These are phyloP conservation scores for Australoheros scitulus DNA, from an alignment of 2,113 vertebrate genomes.

Conservation along the genomic window DNA sequence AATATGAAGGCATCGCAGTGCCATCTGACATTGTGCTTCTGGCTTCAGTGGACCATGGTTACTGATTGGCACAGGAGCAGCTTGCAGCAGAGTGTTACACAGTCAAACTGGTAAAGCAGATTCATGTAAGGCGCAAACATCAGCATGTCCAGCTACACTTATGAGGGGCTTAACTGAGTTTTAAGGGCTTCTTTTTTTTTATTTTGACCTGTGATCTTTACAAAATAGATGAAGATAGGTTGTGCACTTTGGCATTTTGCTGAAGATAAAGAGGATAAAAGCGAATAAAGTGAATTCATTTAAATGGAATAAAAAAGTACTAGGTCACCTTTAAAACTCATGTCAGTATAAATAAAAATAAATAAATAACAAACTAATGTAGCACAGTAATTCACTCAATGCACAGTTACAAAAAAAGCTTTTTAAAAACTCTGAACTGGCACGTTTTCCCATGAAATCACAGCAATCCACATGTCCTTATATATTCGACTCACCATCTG, in stretches of 20 bases:
- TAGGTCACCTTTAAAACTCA: not conserved
- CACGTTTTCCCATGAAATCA: not conserved
- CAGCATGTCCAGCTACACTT: not conserved
- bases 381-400: not conserved
- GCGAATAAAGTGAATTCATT: not conserved
- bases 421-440: not conserved
- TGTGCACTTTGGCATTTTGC: not conserved
- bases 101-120: not conserved
- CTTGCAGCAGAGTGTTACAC: constrained; percentile 16
- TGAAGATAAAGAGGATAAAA: not conserved
- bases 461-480: not conserved
- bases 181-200: not conserved
- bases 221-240: not conserved
- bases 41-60: constrained; percentile 53
- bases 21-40: constrained; percentile 53
- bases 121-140: constrained; percentile 4
- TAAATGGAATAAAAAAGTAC: not conserved
- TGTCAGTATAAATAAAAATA: not conserved
- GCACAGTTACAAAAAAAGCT: not conserved
- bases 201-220: not conserved
- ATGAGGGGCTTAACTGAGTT: not conserved
- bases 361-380: not conserved
- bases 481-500: not conserved
- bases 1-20: constrained; percentile 1
- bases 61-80: constrained; percentile 32